A percentile compares a stretch with the other conserved stretches of the same genome.
Evolutionary conservation across 2,113 vertebrate species (phyloP).

Genomic region (Mobula hypostoma): DNA sequence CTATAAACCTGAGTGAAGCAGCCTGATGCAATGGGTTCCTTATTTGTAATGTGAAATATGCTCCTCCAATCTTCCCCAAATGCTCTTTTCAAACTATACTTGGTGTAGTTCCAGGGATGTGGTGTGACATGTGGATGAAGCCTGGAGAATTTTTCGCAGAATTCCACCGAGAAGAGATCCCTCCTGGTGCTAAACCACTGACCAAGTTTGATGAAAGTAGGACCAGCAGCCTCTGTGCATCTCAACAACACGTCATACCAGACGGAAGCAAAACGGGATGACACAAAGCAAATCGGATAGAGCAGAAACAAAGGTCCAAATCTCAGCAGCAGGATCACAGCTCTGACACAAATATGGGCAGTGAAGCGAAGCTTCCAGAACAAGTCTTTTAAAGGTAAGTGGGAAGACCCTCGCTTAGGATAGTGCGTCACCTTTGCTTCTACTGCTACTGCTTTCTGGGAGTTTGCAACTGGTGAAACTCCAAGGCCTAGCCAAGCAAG

Average conservation of each 20-base stretch:
- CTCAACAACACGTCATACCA: conserved; percentile 77
- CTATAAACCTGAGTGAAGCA: conserved; percentile 90
- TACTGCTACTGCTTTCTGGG: conserved; percentile 39
- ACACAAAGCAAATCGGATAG: conserved; percentile 68
- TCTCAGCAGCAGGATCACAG: conserved; percentile 67
- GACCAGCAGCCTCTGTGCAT: conserved; percentile 77
- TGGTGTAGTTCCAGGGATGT: conserved; percentile 79
- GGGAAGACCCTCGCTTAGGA: background rate
- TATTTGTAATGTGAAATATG: conserved; percentile 67
- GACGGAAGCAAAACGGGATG: conserved; percentile 45
- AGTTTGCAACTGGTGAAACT: conserved; percentile 40
- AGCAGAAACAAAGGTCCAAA: conserved; percentile 77
- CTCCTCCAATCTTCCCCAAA: conserved; percentile 74
- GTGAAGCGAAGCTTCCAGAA: conserved; percentile 49
- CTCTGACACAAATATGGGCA: conserved; percentile 61
- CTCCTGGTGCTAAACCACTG: conserved; percentile 92
- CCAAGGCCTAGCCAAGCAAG: conserved; percentile 54
- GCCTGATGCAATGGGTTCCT: conserved; percentile 79
- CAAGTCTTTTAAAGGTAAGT: background rate
- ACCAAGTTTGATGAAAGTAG: conserved; percentile 83
- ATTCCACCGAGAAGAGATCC: conserved; percentile 79
- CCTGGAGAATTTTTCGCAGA: conserved; percentile 75
- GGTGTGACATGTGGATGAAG: conserved; percentile 76
- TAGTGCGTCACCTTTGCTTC: background rate
- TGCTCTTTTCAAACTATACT: conserved; percentile 62